Base-by-base conservation (phyloP, 1,140 invertebrate genomes). In the Apis florea region DNA sequence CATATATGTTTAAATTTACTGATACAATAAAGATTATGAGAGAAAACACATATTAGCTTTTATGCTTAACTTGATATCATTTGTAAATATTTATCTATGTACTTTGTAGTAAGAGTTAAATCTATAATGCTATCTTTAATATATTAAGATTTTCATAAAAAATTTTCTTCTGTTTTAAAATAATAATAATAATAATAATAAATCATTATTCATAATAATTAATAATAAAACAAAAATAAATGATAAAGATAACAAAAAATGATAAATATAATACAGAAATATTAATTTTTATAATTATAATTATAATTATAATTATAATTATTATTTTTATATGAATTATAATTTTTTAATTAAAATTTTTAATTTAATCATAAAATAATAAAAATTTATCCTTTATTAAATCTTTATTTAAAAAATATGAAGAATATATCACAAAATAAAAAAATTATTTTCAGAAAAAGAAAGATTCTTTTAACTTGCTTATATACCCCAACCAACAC, bases 1-100 rank as follows among this genome's bases (percentile, higher is more conserved):
- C 31, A 66, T 15, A 51, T 51, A 1, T 26, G 2, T 74, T 21
- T 31, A 58, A 19, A 24, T 56, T 73, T 58, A 67, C 40, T 24
- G 47, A 53, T 31, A 49, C 21, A 63, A 64, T 54, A 26, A n/a
- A 58, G 61, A 53, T 67, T 21, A 56, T n/a, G 26, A 40, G 4
- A 26, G 4, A 31, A 53, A 19, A 56, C n/a, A 77, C 61, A 82
- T 77, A 63, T 82, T 82, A 69, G n/a, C 85, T 78, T 58, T 79
- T 12, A 59, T 79, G 78, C 11, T 26, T 54, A 12, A 68, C 51
- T 51, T 6, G 12, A 81, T 86, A 85, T 40, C 49, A 79, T 79
- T 58, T 81, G 61, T 69, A 85, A 88, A 90, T 88, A 88, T 90
- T 89, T 85, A 63, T 79, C 75, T 83, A 49, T 80, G 17, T 80